phyloP scores from a whole-genome alignment of 2,113 vertebrate species.

The Ceyx cyanopectus region DNA sequence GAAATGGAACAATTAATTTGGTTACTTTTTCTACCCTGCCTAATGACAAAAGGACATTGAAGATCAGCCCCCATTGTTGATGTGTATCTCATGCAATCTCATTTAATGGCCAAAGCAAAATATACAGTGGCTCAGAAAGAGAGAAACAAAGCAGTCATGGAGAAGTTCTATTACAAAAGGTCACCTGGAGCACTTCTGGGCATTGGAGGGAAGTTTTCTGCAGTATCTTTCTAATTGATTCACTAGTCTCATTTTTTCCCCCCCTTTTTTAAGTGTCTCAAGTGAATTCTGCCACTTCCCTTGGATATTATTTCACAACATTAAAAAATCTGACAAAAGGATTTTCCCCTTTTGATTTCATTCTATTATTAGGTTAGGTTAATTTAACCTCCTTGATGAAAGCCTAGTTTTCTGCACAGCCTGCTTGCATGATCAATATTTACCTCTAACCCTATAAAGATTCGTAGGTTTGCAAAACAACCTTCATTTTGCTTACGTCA shows the following conservation, averaged over 20 bases:
- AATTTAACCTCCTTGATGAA: background rate
- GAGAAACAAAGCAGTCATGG: background rate
- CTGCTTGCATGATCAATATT: background rate
- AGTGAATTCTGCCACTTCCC: background rate
- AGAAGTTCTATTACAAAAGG: slow-evolving; percentile 38
- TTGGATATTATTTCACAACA: background rate
- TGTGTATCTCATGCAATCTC: slow-evolving; percentile 4
- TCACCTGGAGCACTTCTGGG: background rate
- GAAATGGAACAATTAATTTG: slow-evolving; percentile 64
- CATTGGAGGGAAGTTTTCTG: background rate
- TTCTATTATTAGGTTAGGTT: background rate
- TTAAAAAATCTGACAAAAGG: background rate
- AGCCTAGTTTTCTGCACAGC: background rate
- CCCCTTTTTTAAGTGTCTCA: background rate
- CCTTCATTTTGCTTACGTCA: background rate
- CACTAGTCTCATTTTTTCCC: background rate
- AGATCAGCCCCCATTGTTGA: background rate
- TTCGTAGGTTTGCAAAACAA: background rate
- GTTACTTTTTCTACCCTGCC: slow-evolving; percentile 1
- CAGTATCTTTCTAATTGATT: slow-evolving; percentile 15
- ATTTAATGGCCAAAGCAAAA: slow-evolving; percentile 35
- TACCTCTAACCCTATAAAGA: background rate
- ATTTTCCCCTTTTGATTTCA: background rate
- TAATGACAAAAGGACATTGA: slow-evolving; percentile 30
- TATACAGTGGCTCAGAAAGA: background rate